Base-by-base conservation (phyloP, 2,797 vertebrate species). In the Pangasius djambal region DNA sequence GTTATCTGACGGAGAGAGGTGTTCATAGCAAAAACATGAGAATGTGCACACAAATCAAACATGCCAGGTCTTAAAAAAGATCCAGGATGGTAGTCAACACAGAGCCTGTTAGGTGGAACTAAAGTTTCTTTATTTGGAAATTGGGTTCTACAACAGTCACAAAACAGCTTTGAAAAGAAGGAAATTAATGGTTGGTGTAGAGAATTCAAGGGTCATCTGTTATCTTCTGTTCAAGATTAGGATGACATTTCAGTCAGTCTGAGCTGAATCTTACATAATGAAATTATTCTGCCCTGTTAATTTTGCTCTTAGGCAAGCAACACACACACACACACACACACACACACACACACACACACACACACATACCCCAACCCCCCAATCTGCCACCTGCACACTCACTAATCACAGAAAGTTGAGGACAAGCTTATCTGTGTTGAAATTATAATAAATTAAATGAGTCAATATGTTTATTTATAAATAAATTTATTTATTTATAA, bases 251-350 rank as follows among this genome's bases (percentile, higher is more conserved):
- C 28, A 37, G 63, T 70, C 75, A 40, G 86, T 88, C 83, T 70
- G 90, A 90, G 89, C 89, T 91, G 83, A 87, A 84, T 89, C 89
- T 91, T 89, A 86, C 81, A 92, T 94, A 92, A 95, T 93, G 85
- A 86, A 87, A 90, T 94, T 81, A 92, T 91, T 91, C 90, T 55
- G 37, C 92, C 88, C 89, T 90, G 91, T 91, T 93, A 92, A 94
- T 92, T 90, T 91, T 74, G 44, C 59, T 79, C 67, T 86, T 72
- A 81, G 84, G 84, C 77, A 70, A 79, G 28, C 40, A 40, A 59
- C 87, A 72, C 63, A 40, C 34, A 55, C 63, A 52, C 59, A 52
- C 40, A 31, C 10, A 7, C 37, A 40, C 44, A 37, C 81, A 37
- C 57, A 63, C 20, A 84, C 61, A 88, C 57, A 77, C 87, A 77